Evolutionary conservation across 2,888 invertebrate genomes (phyloP).

Genomic region (Tribolium freemani): DNA sequence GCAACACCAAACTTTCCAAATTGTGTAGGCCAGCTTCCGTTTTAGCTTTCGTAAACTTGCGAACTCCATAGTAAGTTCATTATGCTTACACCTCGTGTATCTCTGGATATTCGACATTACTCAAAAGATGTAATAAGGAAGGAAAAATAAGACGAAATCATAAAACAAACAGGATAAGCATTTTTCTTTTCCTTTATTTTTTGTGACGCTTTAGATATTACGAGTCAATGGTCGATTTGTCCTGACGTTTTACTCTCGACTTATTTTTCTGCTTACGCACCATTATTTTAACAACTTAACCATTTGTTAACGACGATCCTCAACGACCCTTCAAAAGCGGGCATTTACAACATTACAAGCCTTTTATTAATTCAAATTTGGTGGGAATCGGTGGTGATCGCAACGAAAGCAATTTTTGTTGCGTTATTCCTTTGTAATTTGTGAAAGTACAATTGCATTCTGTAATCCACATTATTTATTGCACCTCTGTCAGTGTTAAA

Average conservation of each 20-base stretch:
- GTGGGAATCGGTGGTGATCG: neutral
- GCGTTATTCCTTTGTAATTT: neutral
- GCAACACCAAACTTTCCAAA: neutral
- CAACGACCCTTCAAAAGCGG: neutral
- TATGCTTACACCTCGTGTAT: neutral
- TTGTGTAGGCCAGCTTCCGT: neutral
- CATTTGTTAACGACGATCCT: neutral
- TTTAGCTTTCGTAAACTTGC: neutral
- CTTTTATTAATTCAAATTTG: neutral
- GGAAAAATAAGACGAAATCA: neutral
- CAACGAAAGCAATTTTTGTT: neutral
- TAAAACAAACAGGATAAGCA: neutral
- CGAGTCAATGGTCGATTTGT: slow-evolving; percentile 5
- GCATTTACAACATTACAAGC: neutral
- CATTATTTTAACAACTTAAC: slow-evolving; percentile 13
- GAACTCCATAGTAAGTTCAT: neutral
- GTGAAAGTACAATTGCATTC: slow-evolving; percentile 12
- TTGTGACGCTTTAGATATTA: slow-evolving; percentile 3
- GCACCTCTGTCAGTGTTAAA: neutral
- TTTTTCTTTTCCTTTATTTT: slow-evolving; percentile 1
- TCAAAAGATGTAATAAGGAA: neutral
- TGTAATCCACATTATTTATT: neutral
- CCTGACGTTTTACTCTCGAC: neutral
- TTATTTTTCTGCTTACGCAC: slow-evolving; percentile 3
- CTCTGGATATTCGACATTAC: neutral